Percentiles rank a stretch among this genome's conserved stretches.
Evolutionary conservation across 2,888 invertebrate species (phyloP).

Genomic region (Drosophila dives): DNA sequence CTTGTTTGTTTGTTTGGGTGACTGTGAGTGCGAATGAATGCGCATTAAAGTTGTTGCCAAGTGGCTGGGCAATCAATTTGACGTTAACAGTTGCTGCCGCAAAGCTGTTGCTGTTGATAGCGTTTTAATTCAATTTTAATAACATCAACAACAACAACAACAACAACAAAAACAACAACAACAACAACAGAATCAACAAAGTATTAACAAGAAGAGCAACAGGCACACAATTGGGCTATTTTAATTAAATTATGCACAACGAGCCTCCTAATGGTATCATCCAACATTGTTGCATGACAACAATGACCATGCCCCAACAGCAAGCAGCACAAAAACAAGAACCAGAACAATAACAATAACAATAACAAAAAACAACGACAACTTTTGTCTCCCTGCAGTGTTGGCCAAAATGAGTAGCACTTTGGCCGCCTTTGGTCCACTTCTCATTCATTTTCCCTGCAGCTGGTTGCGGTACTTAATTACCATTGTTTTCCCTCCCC

Average conservation of each 20-base stretch:
- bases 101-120: slow-evolving; percentile 56
- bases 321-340: neutral
- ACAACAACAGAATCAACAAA: slow-evolving; percentile 7
- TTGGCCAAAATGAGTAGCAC: slow-evolving; percentile 20
- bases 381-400: neutral
- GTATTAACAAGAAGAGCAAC: slow-evolving; percentile 1
- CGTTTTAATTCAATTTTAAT: slow-evolving; percentile 65
- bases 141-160: slow-evolving; percentile 32
- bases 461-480: slow-evolving; percentile 22
- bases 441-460: neutral
- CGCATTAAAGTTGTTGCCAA: slow-evolving; percentile 23
- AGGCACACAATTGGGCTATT: slow-evolving; percentile 15
- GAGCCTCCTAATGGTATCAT: slow-evolving; percentile 48
- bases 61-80: slow-evolving; percentile 47
- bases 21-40: neutral
- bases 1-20: neutral
- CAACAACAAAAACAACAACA: slow-evolving; percentile 6
- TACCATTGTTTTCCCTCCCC: slow-evolving; percentile 2
- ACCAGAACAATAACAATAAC: slow-evolving; percentile 5
- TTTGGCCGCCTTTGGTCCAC: neutral
- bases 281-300: slow-evolving; percentile 39
- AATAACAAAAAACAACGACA: slow-evolving; percentile 10
- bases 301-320: slow-evolving; percentile 2
- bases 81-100: slow-evolving; percentile 36
- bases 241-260: slow-evolving; percentile 53